A percentile compares a stretch with the other conserved stretches of the same genome.
phyloP scores from a whole-genome alignment of 2,888 invertebrate species.

The Ennomos erosarius region DNA sequence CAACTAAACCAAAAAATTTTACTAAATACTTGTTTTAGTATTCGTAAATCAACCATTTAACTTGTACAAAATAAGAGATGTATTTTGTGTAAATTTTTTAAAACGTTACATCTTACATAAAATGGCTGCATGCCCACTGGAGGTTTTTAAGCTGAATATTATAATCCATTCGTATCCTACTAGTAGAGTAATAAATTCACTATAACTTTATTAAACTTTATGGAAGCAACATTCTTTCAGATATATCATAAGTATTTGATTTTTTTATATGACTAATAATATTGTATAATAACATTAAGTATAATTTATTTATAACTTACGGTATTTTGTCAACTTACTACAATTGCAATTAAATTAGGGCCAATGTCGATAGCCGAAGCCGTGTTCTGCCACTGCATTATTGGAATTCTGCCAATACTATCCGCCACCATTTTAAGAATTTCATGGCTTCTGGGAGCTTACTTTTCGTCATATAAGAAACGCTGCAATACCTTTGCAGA shows the following conservation, averaged over 20 bases:
- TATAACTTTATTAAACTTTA: slow-evolving; percentile 66
- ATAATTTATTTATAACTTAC: slow-evolving; percentile 70
- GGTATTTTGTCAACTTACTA: slow-evolving; percentile 79
- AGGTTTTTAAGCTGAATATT: slow-evolving; percentile 50
- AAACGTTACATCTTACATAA: slow-evolving; percentile 24
- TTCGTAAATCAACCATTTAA: too few relatives aligned
- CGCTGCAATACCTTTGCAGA: too few relatives aligned
- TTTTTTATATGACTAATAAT: slow-evolving; percentile 72
- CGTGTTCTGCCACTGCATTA: background rate
- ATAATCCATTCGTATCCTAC: slow-evolving; percentile 54
- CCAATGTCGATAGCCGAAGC: slow-evolving; percentile 4
- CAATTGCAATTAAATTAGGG: slow-evolving; percentile 44
- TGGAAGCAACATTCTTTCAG: slow-evolving; percentile 80
- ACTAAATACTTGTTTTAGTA: background rate
- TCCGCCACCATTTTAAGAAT: too few relatives aligned
- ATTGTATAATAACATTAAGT: slow-evolving; percentile 80
- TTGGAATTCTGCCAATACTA: background rate
- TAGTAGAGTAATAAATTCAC: slow-evolving; percentile 60
- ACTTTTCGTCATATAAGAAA: too few relatives aligned
- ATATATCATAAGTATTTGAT: slow-evolving; percentile 76
- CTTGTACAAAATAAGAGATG: too few relatives aligned
- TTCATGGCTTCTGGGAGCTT: too few relatives aligned
- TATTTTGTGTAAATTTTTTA: background rate
- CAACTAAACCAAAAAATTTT: background rate
- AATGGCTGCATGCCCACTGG: slow-evolving; percentile 55